A percentile compares a stretch with the other conserved stretches of the same genome.
These are phyloP conservation scores for Phoronis australis DNA, from an alignment of 2,888 invertebrate species.

Conservation along the genomic window DNA sequence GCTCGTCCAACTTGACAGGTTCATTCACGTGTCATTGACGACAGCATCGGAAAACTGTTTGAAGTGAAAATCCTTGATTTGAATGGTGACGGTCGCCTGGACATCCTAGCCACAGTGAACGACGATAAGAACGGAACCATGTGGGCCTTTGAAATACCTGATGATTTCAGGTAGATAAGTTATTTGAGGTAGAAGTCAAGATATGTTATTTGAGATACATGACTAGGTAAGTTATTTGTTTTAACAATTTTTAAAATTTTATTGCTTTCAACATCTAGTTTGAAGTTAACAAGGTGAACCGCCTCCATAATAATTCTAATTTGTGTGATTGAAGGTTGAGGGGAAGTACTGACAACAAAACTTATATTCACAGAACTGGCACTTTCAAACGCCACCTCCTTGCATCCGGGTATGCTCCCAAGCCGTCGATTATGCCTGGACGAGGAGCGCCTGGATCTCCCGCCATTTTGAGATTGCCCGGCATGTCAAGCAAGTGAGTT, in stretches of 20 bases:
- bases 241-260: too few relatives aligned
- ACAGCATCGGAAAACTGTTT: slow-evolving; percentile 22
- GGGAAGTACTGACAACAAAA: too few relatives aligned
- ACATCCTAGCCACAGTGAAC: slow-evolving; percentile 32
- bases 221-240: too few relatives aligned
- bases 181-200: too few relatives aligned
- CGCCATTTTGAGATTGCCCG: too few relatives aligned
- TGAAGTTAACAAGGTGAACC: neutral
- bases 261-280: neutral
- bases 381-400: slow-evolving; percentile 20
- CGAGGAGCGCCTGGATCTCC: slow-evolving; percentile 30
- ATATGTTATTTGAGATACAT: too few relatives aligned
- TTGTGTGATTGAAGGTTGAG: too few relatives aligned
- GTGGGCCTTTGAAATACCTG: slow-evolving; percentile 30
- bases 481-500: too few relatives aligned
- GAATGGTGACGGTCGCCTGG: slow-evolving; percentile 29
- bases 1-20: too few relatives aligned
- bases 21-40: too few relatives aligned
- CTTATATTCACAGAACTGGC: slow-evolving; percentile 17
- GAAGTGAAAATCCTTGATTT: slow-evolving; percentile 28
- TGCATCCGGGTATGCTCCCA: slow-evolving; percentile 20
- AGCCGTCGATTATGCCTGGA: slow-evolving; percentile 17
- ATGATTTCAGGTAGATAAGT: too few relatives aligned
- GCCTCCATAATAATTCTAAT: too few relatives aligned
- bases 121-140: slow-evolving; percentile 25